phyloP scores from a whole-genome alignment of 1,140 invertebrate species.

The Tetraneura akinire region DNA sequence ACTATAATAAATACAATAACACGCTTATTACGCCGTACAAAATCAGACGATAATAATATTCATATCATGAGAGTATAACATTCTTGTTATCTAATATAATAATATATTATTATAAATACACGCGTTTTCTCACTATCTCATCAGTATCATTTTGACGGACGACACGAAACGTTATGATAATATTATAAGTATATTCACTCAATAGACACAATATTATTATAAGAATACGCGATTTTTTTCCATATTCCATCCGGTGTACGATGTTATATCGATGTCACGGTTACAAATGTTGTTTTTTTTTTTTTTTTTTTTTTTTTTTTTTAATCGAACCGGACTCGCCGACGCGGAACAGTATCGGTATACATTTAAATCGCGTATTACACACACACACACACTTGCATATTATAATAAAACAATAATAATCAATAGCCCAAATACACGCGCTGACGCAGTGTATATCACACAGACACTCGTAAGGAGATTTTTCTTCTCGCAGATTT shows the following conservation, averaged over 20 bases:
- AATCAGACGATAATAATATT: no score
- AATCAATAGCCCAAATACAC: constrained; percentile 37
- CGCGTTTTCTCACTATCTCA: constrained; percentile 1
- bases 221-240: constrained; percentile 36
- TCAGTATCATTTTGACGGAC: constrained; percentile 44
- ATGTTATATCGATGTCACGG: no score
- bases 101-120: background rate
- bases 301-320: no score
- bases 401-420: background rate
- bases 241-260: no score
- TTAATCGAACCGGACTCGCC: no score
- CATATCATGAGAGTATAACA: background rate
- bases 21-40: no score
- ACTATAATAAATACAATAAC: background rate
- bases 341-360: no score
- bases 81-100: background rate
- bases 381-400: constrained; percentile 36
- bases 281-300: no score
- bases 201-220: constrained; percentile 30
- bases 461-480: background rate
- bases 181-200: no score
- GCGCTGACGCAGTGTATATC: constrained; percentile 13
- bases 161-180: background rate
- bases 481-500: constrained; percentile 1
- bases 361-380: constrained; percentile 12